phyloP scores from a whole-genome alignment of 2,797 vertebrate genomes.

The Enteromius radiatus region DNA sequence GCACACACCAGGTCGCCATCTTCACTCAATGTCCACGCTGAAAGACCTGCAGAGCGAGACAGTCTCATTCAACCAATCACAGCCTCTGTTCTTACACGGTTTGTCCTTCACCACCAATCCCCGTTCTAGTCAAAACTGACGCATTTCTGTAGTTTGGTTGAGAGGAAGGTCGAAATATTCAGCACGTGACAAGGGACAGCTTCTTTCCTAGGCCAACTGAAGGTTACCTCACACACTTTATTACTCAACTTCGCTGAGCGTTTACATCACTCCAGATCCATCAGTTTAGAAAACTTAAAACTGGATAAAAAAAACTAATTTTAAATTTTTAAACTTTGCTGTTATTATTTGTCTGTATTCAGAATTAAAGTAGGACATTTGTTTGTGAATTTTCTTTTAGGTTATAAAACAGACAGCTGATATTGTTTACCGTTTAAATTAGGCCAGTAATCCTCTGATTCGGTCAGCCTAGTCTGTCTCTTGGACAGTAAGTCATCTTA shows the following conservation, averaged over 20 bases:
- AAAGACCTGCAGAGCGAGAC: background rate
- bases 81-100: background rate
- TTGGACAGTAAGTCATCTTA: background rate
- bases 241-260: background rate
- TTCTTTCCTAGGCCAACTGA: constrained; percentile 5
- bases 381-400: background rate
- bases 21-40: constrained; percentile 65
- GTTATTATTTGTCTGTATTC: background rate
- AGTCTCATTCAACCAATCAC: constrained; percentile 66
- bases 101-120: constrained; percentile 61
- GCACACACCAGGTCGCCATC: constrained; percentile 78
- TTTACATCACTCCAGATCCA: background rate
- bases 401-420: background rate
- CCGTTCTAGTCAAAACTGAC: background rate
- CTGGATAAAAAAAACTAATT: background rate
- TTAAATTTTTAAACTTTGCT: background rate
- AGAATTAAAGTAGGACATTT: background rate
- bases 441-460: constrained; percentile 4
- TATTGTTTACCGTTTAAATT: background rate
- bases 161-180: constrained; percentile 65
- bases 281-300: background rate
- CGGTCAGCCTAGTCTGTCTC: background rate
- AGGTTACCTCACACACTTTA: constrained; percentile 36
- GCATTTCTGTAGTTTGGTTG: constrained; percentile 66
- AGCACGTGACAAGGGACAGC: constrained; percentile 70